Conservation (phyloP, 2,113 vertebrate species). For the Bubalus kerabau region DNA sequence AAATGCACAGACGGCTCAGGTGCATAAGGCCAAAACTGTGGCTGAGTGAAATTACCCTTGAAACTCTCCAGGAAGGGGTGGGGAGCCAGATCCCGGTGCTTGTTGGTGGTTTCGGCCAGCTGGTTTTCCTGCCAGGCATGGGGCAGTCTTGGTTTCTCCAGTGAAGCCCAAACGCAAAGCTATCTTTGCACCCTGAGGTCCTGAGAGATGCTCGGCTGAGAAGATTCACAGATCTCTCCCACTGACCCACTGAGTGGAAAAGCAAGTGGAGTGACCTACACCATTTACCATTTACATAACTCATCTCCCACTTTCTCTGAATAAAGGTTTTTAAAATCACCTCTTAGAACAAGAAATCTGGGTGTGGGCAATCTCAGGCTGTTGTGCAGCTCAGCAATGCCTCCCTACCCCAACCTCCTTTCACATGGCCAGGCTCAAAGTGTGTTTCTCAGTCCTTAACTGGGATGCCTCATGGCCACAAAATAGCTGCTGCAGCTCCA, state of each 20-base stretch:
- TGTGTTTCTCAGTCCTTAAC: not conserved
- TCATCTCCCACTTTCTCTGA: not conserved
- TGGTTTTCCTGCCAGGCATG: not conserved
- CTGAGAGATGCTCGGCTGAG: not conserved
- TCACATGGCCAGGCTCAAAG: not conserved
- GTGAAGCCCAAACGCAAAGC: not conserved
- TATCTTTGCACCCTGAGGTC: not conserved
- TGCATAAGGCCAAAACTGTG: not conserved
- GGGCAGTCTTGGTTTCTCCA: not conserved
- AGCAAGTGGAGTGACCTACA: not conserved
- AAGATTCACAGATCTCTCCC: not conserved
- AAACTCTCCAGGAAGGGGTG: not conserved
- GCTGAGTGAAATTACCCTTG: not conserved
- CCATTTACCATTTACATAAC: not conserved
- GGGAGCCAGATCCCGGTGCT: not conserved
- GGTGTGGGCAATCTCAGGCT: not conserved
- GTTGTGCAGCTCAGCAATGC: not conserved
- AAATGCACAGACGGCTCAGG: not conserved
- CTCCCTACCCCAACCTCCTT: not conserved
- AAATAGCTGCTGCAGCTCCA: not conserved
- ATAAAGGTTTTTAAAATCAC: not conserved
- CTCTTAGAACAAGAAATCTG: not conserved
- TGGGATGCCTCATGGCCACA: not conserved
- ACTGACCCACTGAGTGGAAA: fast-evolving
- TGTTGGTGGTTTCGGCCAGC: not conserved